Evolutionary conservation across 2,888 invertebrate genomes (phyloP).

Genomic region (Alcis repandata): DNA sequence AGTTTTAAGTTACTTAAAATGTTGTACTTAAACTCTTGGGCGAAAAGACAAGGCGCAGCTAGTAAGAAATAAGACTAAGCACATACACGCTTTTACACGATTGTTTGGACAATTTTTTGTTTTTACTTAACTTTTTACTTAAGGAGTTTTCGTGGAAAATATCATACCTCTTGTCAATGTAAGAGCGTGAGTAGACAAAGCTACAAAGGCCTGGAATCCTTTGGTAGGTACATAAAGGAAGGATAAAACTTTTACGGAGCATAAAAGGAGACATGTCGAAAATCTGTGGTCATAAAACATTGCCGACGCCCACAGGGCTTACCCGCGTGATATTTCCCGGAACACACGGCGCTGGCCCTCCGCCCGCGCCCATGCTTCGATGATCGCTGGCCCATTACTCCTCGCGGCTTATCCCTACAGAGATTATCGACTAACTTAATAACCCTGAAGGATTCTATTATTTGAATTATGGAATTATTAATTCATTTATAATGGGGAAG

Average conservation of each 20-base stretch:
- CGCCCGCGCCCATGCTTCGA: conserved; percentile 15
- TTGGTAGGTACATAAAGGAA: conserved; percentile 57
- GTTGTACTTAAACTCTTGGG: no score
- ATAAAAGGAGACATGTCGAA: conserved; percentile 75
- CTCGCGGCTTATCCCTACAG: conserved; percentile 39
- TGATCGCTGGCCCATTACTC: conserved; percentile 44
- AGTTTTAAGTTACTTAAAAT: no score
- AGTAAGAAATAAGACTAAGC: background rate
- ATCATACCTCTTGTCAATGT: conserved; percentile 34
- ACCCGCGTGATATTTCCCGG: conserved; percentile 46
- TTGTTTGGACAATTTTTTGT: no score
- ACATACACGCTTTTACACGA: background rate
- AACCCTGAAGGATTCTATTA: conserved; percentile 46
- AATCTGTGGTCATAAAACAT: conserved; percentile 74
- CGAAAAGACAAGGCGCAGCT: no score
- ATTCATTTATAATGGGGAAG: conserved; percentile 43
- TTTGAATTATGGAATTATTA: conserved; percentile 48
- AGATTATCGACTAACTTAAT: conserved; percentile 52
- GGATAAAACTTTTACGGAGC: conserved; percentile 76
- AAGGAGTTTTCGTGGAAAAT: conserved; percentile 21
- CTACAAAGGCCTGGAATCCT: conserved; percentile 60
- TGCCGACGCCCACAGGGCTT: conserved; percentile 55
- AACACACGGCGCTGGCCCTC: conserved; percentile 19
- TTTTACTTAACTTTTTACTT: conserved; percentile 7
- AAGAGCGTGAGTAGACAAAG: conserved; percentile 51